Base-by-base conservation (phyloP, 2,888 invertebrate species). In the Drosophila prolongata region DNA sequence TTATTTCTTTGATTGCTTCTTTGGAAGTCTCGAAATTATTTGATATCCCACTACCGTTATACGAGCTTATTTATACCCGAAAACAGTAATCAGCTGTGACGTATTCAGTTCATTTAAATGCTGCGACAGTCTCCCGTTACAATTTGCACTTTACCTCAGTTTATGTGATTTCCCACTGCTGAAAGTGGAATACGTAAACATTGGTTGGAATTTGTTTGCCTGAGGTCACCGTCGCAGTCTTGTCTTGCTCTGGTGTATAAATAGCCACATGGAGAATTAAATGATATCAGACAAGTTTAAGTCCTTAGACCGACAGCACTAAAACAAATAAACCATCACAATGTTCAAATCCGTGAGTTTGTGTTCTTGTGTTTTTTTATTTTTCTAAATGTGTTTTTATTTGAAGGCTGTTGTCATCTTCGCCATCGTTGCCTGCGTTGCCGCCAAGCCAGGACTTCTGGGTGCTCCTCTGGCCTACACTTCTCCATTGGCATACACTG, bases 391-490 rank as follows among this genome's bases (percentile, higher is more conserved):
- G 13, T 9, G 30, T 37, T 27, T 30, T 13, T 6, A 27, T 11
- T 16, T 11, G 19, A 35, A 82, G 80, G 70, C 75, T 61, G 74
- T 79, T 72, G 78, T 80, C 38, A 55, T 82, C 57, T 65, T 79
- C 40, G 84, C 84, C 54, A n/a, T 85, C 6, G 64, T 78, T 52
- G 86, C 81, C 52, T 85, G 79, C 44, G 87, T 53, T 54, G 74
- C 85, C 46, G 89, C 85, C 50, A 89, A 81, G 44, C 89, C 89
- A 1, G 77, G 79, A 16, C 59, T 80, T 0, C 16, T 79, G 1
- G 64, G 54, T 11, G 53, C 67, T 1, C 77, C 62, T 0, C n/a
- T 82, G 62, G 78, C 80, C 3, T 83, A 80, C 35, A 46, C 57
- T 24, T 62, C 76, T 1, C 76, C 73, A 4, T 57, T 24, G 3